Base-by-base conservation (phyloP, 2,113 vertebrate species). In the Ptychochromis oligacanthus region DNA sequence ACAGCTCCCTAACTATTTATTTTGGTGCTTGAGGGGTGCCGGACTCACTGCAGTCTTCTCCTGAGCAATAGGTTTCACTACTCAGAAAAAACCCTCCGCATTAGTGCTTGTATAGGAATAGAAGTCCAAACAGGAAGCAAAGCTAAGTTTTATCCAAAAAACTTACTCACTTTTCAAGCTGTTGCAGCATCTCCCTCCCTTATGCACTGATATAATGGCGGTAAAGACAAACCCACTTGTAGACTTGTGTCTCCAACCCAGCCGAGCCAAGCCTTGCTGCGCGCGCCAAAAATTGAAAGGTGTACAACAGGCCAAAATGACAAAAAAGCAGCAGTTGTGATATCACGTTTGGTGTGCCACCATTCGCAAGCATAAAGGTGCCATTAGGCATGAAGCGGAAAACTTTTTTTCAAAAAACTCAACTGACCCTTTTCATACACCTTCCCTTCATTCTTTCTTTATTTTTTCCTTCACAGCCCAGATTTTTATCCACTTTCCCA, bases 321-420 rank as follows among this genome's bases (percentile, higher is more conserved):
- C 10, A 22, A 2, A 15, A 2, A 4, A 3, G 6, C 46, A 67
- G 8, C 5, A 67, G 43, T 0, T 20, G 17, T n/a, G 4, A 7
- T 0, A 0, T 72, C 0, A 31, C 43, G 20, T 52, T 5, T 31
- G 43, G 15, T 28, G 15, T n/a, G n/a, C n/a, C n/a, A n/a, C n/a
- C n/a, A n/a, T n/a, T n/a, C n/a, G n/a, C n/a, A 31, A 31, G 28
- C 28, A 31, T 31, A 31, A 31, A 31, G 28, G 28, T 31, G 28
- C 28, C 28, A 31, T 31, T 31, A 31, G 28, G 28, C 28, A 31
- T 4, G 28, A 31, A 3, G 28, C 28, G 2, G 28, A 31, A 31
- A 31, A 3, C 4, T 31, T 4, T 10, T 6, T 65, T 64, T 64
- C n/a, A n/a, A 0, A 67, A 46, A 46, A 26, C 8, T 26, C 1